A percentile compares a stretch with the other conserved stretches of the same genome.
These are phyloP conservation scores for Drymonia ruficornis DNA, from an alignment of 2,888 invertebrate species.

Conservation along the genomic window DNA sequence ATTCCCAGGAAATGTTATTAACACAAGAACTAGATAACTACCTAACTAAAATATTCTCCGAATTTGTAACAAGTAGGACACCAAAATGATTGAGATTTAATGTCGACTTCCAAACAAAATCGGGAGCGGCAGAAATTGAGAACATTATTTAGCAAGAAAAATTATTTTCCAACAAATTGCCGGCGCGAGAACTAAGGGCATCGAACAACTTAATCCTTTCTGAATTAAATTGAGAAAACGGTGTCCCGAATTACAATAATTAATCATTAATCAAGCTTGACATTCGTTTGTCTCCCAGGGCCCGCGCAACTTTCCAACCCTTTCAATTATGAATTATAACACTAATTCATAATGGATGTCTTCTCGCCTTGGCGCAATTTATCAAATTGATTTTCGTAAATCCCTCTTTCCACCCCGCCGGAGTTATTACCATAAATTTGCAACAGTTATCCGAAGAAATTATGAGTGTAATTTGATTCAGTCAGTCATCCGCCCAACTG, in stretches of 20 bases:
- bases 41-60: no score
- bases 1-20: no score
- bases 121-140: neutral
- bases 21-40: no score
- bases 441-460: conserved; percentile 75
- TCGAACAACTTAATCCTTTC: conserved; percentile 41
- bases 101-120: neutral
- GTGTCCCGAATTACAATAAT: conserved; percentile 51
- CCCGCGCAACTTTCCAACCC: conserved; percentile 70
- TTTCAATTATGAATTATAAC: conserved; percentile 82
- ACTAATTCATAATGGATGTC: conserved; percentile 81
- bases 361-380: conserved; percentile 72
- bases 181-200: conserved; percentile 25
- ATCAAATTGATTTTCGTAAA: conserved; percentile 79
- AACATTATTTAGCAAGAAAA: neutral
- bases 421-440: conserved; percentile 76
- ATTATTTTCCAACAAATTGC: neutral
- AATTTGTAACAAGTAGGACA: neutral
- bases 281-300: conserved; percentile 76
- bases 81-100: neutral
- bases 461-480: conserved; percentile 72
- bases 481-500: conserved; percentile 49
- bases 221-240: conserved; percentile 47
- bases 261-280: conserved; percentile 76
- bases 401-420: conserved; percentile 59